These are phyloP conservation scores for Phragmatobia fuliginosa DNA, from an alignment of 2,888 invertebrate species.

Conservation along the genomic window DNA sequence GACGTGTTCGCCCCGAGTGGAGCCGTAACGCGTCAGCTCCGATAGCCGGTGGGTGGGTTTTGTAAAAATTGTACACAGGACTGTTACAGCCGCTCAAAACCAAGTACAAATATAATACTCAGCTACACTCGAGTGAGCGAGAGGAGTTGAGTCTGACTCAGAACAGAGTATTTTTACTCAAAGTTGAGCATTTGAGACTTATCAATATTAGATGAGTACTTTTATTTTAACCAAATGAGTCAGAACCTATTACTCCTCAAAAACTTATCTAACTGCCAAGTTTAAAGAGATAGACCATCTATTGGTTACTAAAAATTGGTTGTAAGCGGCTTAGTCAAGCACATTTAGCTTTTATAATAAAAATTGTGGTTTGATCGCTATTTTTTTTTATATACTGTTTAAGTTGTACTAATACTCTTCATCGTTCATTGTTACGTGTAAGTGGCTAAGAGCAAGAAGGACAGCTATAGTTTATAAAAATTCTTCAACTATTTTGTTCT, in stretches of 20 bases:
- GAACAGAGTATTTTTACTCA: slow-evolving; percentile 12
- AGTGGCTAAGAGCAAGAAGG: not conserved
- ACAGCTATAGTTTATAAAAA: not conserved
- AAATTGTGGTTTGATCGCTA: slow-evolving; percentile 36
- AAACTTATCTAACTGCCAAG: slow-evolving; percentile 20
- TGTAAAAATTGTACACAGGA: slow-evolving; percentile 38
- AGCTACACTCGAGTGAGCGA: slow-evolving; percentile 9
- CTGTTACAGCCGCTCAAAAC: slow-evolving; percentile 29
- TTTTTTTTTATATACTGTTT: slow-evolving; percentile 8
- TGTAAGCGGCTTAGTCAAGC: slow-evolving; percentile 37
- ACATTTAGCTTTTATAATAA: slow-evolving; percentile 29
- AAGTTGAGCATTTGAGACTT: slow-evolving; percentile 14
- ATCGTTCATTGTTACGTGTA: not conserved
- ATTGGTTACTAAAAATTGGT: slow-evolving; percentile 13
- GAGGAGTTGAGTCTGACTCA: slow-evolving; percentile 14
- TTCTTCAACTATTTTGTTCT: not conserved
- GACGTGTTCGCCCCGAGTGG: slow-evolving; percentile 25
- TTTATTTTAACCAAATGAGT: slow-evolving; percentile 4
- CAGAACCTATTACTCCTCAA: not conserved
- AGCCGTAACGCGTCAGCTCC: slow-evolving; percentile 25
- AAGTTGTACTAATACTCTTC: not conserved
- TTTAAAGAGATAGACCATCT: slow-evolving; percentile 12
- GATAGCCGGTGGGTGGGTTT: slow-evolving; percentile 44
- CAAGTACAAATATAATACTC: slow-evolving; percentile 16
- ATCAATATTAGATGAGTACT: slow-evolving; percentile 14